These are phyloP conservation scores for Nibea coibor DNA, from an alignment of 2,113 vertebrate species.

Conservation along the genomic window DNA sequence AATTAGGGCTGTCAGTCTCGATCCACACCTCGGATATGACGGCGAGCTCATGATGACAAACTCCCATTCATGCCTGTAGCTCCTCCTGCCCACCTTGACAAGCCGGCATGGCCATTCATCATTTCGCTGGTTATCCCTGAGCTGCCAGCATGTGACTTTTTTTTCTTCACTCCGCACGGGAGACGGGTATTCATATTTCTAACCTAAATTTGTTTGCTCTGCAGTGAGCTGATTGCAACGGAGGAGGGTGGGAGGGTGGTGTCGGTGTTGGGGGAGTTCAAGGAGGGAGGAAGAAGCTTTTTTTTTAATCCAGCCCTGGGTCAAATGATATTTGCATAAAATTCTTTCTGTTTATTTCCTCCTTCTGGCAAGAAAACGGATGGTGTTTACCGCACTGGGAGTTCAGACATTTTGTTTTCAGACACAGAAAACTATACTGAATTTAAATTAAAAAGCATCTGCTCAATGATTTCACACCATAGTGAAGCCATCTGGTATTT, in stretches of 20 bases:
- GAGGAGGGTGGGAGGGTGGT: not conserved
- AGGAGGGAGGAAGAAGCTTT: slow-evolving; percentile 1
- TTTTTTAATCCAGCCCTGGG: slow-evolving; percentile 26
- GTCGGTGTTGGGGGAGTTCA: not conserved
- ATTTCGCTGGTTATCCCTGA: slow-evolving; percentile 72
- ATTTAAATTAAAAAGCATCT: not conserved
- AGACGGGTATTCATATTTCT: slow-evolving; percentile 60
- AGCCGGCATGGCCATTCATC: slow-evolving; percentile 74
- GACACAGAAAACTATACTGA: not conserved
- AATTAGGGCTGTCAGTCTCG: slow-evolving; percentile 69
- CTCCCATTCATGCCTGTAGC: slow-evolving; percentile 65
- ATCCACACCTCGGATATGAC: slow-evolving; percentile 55
- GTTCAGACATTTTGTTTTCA: slow-evolving; percentile 39
- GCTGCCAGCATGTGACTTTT: slow-evolving; percentile 62
- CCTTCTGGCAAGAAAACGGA: not conserved
- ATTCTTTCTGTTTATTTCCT: slow-evolving; percentile 28
- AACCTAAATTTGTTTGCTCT: slow-evolving; percentile 41
- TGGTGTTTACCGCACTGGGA: not conserved
- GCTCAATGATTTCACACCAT: not conserved
- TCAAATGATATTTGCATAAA: slow-evolving; percentile 43
- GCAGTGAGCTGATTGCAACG: slow-evolving; percentile 32
- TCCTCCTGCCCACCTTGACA: slow-evolving; percentile 74
- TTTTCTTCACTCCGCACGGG: slow-evolving; percentile 55
- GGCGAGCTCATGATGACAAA: slow-evolving; percentile 39
- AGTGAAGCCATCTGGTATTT: slow-evolving; percentile 14